phyloP scores from a whole-genome alignment of 1,140 invertebrate species.

The Apocrypta bakeri region DNA sequence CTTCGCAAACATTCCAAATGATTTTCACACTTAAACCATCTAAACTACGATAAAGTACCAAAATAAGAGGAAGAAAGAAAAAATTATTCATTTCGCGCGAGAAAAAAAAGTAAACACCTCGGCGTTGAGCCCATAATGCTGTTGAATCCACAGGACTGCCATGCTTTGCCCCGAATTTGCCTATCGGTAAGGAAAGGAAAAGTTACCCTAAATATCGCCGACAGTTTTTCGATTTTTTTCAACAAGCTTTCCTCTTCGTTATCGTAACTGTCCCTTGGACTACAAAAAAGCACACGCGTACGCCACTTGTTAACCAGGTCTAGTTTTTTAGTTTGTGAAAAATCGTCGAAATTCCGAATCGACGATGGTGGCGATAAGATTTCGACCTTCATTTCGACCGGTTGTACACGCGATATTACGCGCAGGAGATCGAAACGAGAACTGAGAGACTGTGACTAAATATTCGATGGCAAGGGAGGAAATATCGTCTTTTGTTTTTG shows the following conservation, averaged over 20 bases:
- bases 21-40: too few relatives aligned
- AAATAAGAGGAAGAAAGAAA: background rate
- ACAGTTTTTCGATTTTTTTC: slow-evolving; percentile 1
- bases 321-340: background rate
- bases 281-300: background rate
- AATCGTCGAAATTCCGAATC: background rate
- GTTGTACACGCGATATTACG: background rate
- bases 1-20: too few relatives aligned
- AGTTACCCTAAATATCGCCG: slow-evolving; percentile 32
- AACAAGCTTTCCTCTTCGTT: background rate
- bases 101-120: slow-evolving; percentile 26
- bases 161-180: slow-evolving; percentile 51
- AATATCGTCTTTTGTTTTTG: too few relatives aligned
- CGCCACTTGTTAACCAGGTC: slow-evolving; percentile 25
- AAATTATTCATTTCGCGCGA: background rate
- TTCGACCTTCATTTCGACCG: background rate
- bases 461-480: too few relatives aligned
- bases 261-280: background rate
- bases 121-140: slow-evolving; percentile 47
- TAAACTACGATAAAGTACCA: too few relatives aligned
- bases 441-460: background rate
- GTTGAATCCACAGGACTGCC: slow-evolving; percentile 45
- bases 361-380: background rate
- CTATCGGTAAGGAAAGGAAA: slow-evolving; percentile 51
- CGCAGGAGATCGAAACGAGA: background rate